A percentile compares a stretch with the other conserved stretches of the same genome.
Conservation (phyloP, 1,140 invertebrate species). For the Nomia melanderi region DNA sequence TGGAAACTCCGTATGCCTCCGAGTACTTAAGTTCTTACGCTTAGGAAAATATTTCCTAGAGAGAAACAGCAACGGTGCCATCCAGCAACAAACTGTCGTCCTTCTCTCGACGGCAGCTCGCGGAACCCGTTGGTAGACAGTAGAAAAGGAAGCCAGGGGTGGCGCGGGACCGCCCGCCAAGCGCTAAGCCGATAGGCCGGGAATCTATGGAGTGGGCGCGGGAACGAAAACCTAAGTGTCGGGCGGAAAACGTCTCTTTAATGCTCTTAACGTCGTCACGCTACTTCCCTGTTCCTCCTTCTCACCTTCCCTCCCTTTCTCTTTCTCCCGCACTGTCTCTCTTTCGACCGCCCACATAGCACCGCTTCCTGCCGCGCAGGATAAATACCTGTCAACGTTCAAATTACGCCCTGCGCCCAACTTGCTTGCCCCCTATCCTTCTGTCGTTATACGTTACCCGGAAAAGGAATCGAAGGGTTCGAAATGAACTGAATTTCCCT, state of each 20-base stretch:
- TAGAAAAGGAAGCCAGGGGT: conserved; percentile 64
- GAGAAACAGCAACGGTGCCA: conserved; percentile 34
- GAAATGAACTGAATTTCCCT: neutral
- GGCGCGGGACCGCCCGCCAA: conserved; percentile 74
- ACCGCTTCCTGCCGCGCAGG: conserved; percentile 71
- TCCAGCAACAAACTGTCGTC: conserved; percentile 32
- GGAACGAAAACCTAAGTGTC: conserved; percentile 78
- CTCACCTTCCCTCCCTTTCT: no score
- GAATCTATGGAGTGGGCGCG: conserved; percentile 76
- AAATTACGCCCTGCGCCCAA: conserved; percentile 70
- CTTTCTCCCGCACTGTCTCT: no score
- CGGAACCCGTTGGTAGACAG: conserved; percentile 39
- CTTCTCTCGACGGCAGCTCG: conserved; percentile 6
- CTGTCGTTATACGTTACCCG: neutral
- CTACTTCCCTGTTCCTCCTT: conserved; percentile 57
- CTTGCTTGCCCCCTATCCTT: conserved; percentile 13
- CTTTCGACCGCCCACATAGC: conserved; percentile 46
- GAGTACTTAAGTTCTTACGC: conserved; percentile 75
- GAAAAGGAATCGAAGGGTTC: conserved; percentile 19
- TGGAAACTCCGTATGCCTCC: conserved; percentile 35
- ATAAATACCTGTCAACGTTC: conserved; percentile 78
- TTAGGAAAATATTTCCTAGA: conserved; percentile 73
- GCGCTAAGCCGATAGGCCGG: conserved; percentile 79
- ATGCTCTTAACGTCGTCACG: conserved; percentile 78
- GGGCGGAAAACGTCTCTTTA: conserved; percentile 80